Base-by-base conservation (phyloP, 2,797 vertebrate species). In the Picus viridis region DNA sequence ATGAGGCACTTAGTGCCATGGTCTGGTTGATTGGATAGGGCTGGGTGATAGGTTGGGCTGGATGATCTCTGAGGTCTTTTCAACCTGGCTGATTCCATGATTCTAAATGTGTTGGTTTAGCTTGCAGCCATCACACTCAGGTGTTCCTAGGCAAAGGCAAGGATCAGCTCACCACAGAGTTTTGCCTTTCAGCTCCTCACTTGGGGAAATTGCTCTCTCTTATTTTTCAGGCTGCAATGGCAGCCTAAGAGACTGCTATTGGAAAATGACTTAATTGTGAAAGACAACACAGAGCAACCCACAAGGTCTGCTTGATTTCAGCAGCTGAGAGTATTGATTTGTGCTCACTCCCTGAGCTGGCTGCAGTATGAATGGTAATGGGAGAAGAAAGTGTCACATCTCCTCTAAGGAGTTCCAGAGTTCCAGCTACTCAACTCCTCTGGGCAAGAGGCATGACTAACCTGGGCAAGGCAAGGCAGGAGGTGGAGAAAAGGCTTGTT, bases 291-390 rank as follows among this genome's bases (percentile, higher is more conserved):
- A 14, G 62, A 94, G 69, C 13, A 86, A 39, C 32, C 62, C 70
- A 69, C 58, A 77, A 77, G 65, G 10, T 82, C 88, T 90, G 27
- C 47, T 75, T 83, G 29, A 89, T 81, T 87, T 92, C 41, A 41
- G 74, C 73, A 90, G 43, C 47, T 64, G 32, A 83, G 59, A 1
- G 6, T 73, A 89, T 49, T 76, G 89, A 92, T 93, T 80, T 41
- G 34, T 24, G 4, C 78, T 82, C 56, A 7, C n/a, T 63, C 75
- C 80, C 27, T 85, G 47, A 87, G 80, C 36, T 26, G 29, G 11
- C 41, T 80, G 56, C 56, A 85, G 1, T 72, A 34, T 29, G 83
- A 87, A 77, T 36, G 34, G 49, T 26, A 61, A 15, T 1, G 8
- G 59, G 32, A 17, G 6, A 62, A 92, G 93, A 83, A 17, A 19